Evolutionary conservation across 1,140 invertebrate genomes (phyloP), one percentile per base, ranked within the genome.

Genomic region (Drosophila prosaltans): DNA sequence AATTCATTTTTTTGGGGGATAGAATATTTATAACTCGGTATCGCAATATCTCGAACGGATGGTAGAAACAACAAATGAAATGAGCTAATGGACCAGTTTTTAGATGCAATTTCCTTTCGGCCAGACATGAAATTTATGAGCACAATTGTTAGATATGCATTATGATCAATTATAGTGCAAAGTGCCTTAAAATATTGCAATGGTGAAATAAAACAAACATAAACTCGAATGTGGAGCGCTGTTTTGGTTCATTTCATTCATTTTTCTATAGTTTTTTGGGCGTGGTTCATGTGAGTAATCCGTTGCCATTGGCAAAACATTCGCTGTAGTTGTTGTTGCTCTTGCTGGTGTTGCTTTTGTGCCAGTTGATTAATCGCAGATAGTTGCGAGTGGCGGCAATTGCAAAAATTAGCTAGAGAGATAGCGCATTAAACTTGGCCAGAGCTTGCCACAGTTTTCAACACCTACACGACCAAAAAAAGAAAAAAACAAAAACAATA

Each of bases 121-220:
- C 65, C 65, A 76, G 64, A 63, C 55, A 59, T 45, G 32, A 80
- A 83, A 83, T 83, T 83, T 83, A 83, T 69, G 80, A 83, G 76
- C 68, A 60, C 72, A 80, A 81, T 81, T 81, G 80, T 82, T 78
- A 72, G 74, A 69, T 79, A 65, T 74, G 81, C 72, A 73, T 88
- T 84, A 86, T 86, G 83, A 86, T 86, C 82, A 86, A 86, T 86
- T 86, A 88, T 78, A 67, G 80, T 88, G 82, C 63, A 86, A 85
- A 75, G 26, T 65, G 79, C 61, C 80, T 48, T 69, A 70, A 72
- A 79, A 74, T 60, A 67, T 61, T 59, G 75, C 63, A 26, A 39
- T 59, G 63, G 45, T 10, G 24, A 51, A 51, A 24, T 51, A 63
- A 78, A 83, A 78, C 60, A 71, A 84, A 86, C 76, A 81, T 43